Base-by-base conservation (phyloP, 2,797 vertebrate genomes). In the Enteromius radiatus region DNA sequence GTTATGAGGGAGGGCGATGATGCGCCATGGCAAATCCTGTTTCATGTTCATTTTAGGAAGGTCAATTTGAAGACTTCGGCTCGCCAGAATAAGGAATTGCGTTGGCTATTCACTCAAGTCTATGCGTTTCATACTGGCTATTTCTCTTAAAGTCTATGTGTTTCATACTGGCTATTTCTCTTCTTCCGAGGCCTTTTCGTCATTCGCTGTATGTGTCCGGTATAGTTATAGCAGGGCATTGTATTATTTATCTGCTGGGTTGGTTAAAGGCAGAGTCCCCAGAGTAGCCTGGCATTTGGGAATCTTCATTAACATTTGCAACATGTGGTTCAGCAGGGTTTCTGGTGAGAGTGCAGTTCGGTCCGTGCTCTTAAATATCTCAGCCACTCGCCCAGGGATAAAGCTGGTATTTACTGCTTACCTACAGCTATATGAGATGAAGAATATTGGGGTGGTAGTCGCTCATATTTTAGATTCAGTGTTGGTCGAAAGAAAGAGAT, bases 231-330 rank as follows among this genome's bases (percentile, higher is more conserved):
- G 70, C 56, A 65, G 76, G 75, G 82, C 78, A 47, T 78, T 83
- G 77, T 86, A 86, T 89, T 90, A 87, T 89, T 89, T 87, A 90
- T 92, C 86, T 88, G 86, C 84, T 82, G 81, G 79, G 81, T 80
- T 91, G 82, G 91, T 91, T 88, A 92, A 90, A 89, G 88, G 83
- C 70, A 82, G 79, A 71, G 71, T 89, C 91, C 92, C 90, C 26
- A 64, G 84, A 75, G 83, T 77, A 84, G 84, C 31, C 80, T 86
- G 86, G 91, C 93, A 93, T 93, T 92, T 92, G 88, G 89, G 90
- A 52, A 0, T 88, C 90, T 89, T 93, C 91, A 88, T 90, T 89
- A 93, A 90, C 93, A 91, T 92, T 91, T 92, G 59, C 85, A 92
- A 91, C 90, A 76, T 91, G 90, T 86, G 85, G 89, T 91, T 94